These are phyloP conservation scores for Rhogogaster chlorosoma DNA, from an alignment of 2,888 invertebrate species.

Conservation along the genomic window DNA sequence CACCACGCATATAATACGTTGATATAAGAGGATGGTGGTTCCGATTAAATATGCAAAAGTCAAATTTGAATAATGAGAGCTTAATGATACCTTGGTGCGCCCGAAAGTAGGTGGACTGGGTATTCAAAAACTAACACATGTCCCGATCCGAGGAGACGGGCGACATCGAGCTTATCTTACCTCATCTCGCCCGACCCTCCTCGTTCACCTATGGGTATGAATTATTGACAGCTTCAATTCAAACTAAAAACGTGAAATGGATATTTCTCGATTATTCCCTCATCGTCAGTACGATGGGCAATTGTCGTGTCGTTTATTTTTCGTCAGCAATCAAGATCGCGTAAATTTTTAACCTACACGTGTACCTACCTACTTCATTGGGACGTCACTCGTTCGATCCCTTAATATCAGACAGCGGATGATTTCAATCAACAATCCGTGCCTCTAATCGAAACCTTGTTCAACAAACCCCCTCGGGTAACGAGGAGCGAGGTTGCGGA, in stretches of 20 bases:
- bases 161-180: slow-evolving; percentile 29
- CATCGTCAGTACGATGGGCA: background rate
- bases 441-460: slow-evolving; percentile 27
- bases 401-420: background rate
- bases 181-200: background rate
- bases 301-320: background rate
- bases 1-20: slow-evolving; percentile 67
- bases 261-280: slow-evolving; percentile 23
- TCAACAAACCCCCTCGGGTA: background rate
- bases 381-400: background rate
- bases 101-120: slow-evolving; percentile 30
- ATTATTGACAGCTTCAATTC: slow-evolving; percentile 18
- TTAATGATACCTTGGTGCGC: slow-evolving; percentile 62
- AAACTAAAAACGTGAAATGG: slow-evolving; percentile 14
- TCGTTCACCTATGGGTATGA: background rate
- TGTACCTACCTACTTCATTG: too few species aligned
- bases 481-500: background rate
- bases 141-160: slow-evolving; percentile 31
- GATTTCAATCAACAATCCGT: slow-evolving; percentile 24
- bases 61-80: slow-evolving; percentile 77
- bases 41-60: slow-evolving; percentile 76
- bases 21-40: slow-evolving; percentile 58
- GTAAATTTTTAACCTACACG: background rate
- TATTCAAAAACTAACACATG: slow-evolving; percentile 33
- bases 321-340: slow-evolving; percentile 1